Evolutionary conservation across 2,888 invertebrate genomes (phyloP), one percentile per base, ranked within the genome.

Genomic region (Phortica magna): DNA sequence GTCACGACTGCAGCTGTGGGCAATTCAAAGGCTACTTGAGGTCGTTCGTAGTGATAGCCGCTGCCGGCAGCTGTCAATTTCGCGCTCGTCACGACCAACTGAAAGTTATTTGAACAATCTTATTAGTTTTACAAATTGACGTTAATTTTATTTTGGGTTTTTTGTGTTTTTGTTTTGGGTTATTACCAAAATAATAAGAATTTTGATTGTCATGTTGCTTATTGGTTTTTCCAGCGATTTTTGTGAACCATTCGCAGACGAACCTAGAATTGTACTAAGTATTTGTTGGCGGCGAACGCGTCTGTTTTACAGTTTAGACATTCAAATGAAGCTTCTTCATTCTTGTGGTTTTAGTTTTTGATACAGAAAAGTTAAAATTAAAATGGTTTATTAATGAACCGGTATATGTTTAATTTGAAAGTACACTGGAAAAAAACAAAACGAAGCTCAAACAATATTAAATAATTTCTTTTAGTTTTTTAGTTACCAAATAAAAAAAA

Each of bases 1-100:
- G 5, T 55, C 64, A 67, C 4, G 31, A 31, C 12, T 75, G 48
- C 41, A 5, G 41, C 17, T 41, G 41, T 22, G 19, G 61, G 64
- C 53, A 64, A 42, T n/a, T 39, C 1, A 41, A 74, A 74, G 48
- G 65, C 5, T 7, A 12, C 14, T 39, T 39, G 14, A 12, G 53
- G 53, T 6, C 74, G 65, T 12, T 65, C 53, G 41, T 65, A 74
- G 64, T 65, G 42, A 59, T 73, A 73, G 42, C 73, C 73, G 22
- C 1, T 57, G 19, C 12, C 55, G 19, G 61, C 31, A 12, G 61
- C 31, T 61, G 10, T 9, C 61, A 61, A n/a, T 10, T 4, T 61
- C 19, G 3, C 61, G 17, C 10, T n/a, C 39, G 42, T 14, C 5
- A 14, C 41, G 67, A 48, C 12, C 3, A 48, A 22, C 68, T 70